Conservation (phyloP, 2,797 vertebrate genomes). For the Fratercula arctica region DNA sequence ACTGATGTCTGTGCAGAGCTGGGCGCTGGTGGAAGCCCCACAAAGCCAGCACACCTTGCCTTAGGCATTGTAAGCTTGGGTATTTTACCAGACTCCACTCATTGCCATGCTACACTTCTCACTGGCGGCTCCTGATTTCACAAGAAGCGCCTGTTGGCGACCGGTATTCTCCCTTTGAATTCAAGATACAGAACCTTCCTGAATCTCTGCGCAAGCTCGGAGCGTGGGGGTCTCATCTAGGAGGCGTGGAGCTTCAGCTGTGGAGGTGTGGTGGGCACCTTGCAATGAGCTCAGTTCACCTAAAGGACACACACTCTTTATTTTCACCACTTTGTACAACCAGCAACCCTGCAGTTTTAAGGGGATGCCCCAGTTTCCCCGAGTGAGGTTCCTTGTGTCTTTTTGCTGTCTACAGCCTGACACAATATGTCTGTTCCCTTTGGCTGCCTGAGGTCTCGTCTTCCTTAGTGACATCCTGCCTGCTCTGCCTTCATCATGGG, state of each 20-base stretch:
- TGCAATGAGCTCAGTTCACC: not conserved
- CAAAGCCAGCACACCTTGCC: not conserved
- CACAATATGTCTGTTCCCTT: not conserved
- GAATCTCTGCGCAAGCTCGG: not conserved
- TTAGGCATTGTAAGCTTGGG: not conserved
- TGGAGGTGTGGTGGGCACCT: not conserved
- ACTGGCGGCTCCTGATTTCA: not conserved
- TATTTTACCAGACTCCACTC: not conserved
- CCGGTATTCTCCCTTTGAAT: not conserved
- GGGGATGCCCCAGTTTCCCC: not conserved
- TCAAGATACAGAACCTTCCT: not conserved
- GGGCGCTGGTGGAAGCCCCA: not conserved
- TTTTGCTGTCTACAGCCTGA: not conserved
- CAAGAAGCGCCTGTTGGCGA: not conserved
- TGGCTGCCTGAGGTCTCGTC: not conserved
- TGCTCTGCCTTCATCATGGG: not conserved
- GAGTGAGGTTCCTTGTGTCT: not conserved
- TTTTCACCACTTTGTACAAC: not conserved
- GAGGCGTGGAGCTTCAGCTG: not conserved
- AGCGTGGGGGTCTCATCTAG: not conserved
- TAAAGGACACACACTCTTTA: no score
- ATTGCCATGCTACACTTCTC: not conserved
- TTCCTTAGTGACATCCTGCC: not conserved
- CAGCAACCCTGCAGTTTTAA: not conserved
- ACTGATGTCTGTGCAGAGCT: not conserved